Percentiles rank a stretch among this genome's conserved stretches.
Conservation (phyloP, 2,113 vertebrate species). For the Lagopus leucura region DNA sequence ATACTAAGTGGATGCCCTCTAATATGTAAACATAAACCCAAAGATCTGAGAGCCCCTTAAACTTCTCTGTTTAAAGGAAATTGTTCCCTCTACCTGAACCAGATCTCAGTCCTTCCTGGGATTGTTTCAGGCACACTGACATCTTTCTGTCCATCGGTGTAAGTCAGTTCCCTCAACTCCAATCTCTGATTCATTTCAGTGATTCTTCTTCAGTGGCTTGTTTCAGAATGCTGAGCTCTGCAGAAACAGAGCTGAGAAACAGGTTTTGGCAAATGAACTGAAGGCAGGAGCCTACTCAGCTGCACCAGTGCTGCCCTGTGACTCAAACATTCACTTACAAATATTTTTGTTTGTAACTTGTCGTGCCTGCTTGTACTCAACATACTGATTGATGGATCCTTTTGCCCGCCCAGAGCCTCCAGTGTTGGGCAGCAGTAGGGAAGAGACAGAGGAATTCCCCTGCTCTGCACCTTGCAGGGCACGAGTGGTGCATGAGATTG, state of each 20-base stretch:
- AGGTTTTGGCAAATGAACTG: not conserved
- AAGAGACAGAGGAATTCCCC: constrained; percentile 17
- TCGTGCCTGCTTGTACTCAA: not conserved
- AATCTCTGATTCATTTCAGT: not conserved
- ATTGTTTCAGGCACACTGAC: not conserved
- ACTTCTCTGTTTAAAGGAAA: not conserved
- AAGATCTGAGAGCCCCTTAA: not conserved
- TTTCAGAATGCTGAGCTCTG: not conserved
- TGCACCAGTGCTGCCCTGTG: not conserved
- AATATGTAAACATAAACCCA: not conserved
- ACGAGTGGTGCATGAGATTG: not conserved
- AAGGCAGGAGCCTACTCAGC: not conserved
- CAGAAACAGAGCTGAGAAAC: not conserved
- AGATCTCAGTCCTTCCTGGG: not conserved
- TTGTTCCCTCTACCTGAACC: not conserved
- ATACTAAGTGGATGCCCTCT: not conserved
- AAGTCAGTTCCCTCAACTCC: not conserved
- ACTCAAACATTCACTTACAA: not conserved
- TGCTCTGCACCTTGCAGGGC: not conserved
- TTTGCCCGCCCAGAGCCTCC: not conserved
- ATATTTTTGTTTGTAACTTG: constrained; percentile 39
- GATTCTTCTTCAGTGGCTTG: not conserved
- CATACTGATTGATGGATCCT: not conserved
- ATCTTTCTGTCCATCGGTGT: not conserved
- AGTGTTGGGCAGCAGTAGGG: not conserved